Conservation (phyloP, 2,113 vertebrate species). For the Chinchilla lanigera region DNA sequence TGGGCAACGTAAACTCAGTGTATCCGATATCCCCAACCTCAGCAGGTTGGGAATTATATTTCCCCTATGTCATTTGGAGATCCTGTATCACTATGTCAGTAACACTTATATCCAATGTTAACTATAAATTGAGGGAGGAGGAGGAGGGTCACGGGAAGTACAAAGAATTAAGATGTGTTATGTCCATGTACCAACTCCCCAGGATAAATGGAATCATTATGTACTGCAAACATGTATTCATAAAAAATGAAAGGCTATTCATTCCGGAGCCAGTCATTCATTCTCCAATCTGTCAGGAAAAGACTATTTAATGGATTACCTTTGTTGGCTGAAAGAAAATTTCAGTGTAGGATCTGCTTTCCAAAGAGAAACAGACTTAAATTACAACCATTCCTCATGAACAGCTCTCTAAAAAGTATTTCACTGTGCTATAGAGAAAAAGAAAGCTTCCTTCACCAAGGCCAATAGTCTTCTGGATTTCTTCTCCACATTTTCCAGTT, state of each 20-base stretch:
- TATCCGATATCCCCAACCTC: not conserved
- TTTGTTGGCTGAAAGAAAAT: constrained; percentile 30
- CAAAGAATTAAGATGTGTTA: not conserved
- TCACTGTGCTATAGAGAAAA: not conserved
- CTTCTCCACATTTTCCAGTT: not conserved
- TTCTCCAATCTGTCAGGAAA: not conserved
- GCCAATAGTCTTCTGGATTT: not conserved
- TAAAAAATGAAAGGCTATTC: not conserved
- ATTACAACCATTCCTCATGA: not conserved
- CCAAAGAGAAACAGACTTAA: not conserved
- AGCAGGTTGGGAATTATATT: not conserved
- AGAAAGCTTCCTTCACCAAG: not conserved
- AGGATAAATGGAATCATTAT: not conserved
- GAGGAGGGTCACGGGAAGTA: not conserved
- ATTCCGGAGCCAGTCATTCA: not conserved
- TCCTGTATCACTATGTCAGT: not conserved
- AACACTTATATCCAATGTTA: not conserved
- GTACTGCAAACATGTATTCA: not conserved
- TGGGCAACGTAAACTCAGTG: not conserved
- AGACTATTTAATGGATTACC: not conserved
- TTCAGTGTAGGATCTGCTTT: not conserved
- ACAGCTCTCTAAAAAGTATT: not conserved
- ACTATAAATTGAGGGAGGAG: not conserved
- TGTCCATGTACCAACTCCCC: not conserved
- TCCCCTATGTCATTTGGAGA: not conserved